Conservation (phyloP, 2,113 vertebrate genomes). For the Perca fluviatilis region DNA sequence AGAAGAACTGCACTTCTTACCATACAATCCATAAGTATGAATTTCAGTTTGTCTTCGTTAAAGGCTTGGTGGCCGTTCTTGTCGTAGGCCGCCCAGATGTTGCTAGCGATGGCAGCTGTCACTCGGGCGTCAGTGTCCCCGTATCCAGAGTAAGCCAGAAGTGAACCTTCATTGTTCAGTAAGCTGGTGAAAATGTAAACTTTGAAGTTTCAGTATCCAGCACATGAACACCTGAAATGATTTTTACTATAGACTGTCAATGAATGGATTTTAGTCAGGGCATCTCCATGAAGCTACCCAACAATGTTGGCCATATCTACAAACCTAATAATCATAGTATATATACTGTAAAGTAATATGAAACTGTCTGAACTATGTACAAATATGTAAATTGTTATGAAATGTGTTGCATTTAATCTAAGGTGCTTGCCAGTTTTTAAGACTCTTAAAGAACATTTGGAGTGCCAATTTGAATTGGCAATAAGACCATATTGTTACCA, state of each 20-base stretch:
- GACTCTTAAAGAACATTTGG: not conserved
- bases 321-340: not conserved
- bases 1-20: constrained; percentile 73
- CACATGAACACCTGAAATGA: not conserved
- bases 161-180: constrained; percentile 96
- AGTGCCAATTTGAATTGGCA: not conserved
- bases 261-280: not conserved
- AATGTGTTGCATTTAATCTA: not conserved
- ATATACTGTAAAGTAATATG: not conserved
- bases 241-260: not conserved
- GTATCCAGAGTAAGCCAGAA: constrained; percentile 97
- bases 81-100: constrained; percentile 99
- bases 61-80: constrained; percentile 97
- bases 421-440: not conserved
- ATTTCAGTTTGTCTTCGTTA: constrained; percentile 97
- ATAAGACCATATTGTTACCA: not conserved
- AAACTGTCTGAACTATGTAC: not conserved
- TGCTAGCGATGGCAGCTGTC: constrained; percentile 97
- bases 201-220: not conserved
- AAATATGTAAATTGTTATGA: not conserved
- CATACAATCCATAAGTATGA: constrained; percentile 99
- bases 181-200: constrained; percentile 65
- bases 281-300: not conserved
- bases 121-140: constrained; percentile 97
- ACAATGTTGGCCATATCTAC: not conserved